Evolutionary conservation across 1,140 invertebrate species (phyloP), one percentile per base, ranked within the genome.

Genomic region (Rhyacophila brunnea): DNA sequence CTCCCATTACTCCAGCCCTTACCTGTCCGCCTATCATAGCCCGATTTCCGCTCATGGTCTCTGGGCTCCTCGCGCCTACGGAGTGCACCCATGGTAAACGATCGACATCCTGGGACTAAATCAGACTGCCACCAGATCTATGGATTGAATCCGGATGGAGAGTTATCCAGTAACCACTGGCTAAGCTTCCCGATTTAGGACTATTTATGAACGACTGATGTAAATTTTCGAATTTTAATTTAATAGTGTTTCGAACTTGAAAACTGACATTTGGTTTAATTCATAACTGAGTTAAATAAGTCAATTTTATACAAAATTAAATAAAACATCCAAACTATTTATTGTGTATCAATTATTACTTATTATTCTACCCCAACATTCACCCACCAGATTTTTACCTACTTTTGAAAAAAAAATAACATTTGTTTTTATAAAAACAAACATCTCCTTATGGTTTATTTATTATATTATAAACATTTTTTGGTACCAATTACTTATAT

Each of bases 71-170:
- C 57, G 40, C 19, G 18, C 48, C 18, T 50, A 50, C 15, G 53
- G 58, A 10, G 46, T 58, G 5, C 62, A 65, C 45, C 43, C 47
- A 9, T 64, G 62, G 62, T 65, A 65, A 57, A 47, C 38, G 9
- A 46, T 32, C 28, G 11, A 53, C 17, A 36, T 44, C 1, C 3
- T 15, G 6, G 32, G 23, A 3, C 23, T 40, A 40, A 40, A 40
- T 40, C 38, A 40, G 38, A 4, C 4, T 5, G 23, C 23, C 9
- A 28, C 9, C 23, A 9, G 9, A 9, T 9, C 23, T 9, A 28
- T 28, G 23, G 23, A 28, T 28, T 28, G 23, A 28, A 28, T 5
- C 9, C 57, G 36, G 58, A 47, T 32, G 44, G 36, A 54, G 44
- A 28, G 53, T 48, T 49, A 48, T 52, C 10, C 17, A 10, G 47